Conservation (phyloP, 2,113 vertebrate species). For the Tachysurus fulvidraco region DNA sequence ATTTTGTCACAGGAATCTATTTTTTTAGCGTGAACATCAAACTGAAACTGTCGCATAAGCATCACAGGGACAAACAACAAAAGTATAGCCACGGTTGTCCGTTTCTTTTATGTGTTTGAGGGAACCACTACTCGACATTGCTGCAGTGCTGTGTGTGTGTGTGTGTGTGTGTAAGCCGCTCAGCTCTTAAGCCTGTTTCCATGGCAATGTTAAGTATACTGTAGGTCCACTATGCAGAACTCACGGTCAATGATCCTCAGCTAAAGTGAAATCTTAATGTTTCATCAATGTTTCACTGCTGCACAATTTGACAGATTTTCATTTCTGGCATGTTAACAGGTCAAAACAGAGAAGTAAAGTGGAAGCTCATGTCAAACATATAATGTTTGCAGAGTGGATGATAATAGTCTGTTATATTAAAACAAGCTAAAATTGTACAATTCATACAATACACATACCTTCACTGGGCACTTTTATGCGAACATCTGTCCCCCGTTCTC, state of each 20-base stretch:
- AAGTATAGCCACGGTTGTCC: slow-evolving; percentile 1
- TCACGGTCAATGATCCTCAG: slow-evolving; percentile 14
- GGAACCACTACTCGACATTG: slow-evolving; percentile 10
- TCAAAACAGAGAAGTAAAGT: background rate
- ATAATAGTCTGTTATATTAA: background rate
- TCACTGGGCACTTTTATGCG: background rate
- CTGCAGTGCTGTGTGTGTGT: slow-evolving; percentile 40
- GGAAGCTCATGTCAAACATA: background rate
- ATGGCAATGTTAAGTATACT: slow-evolving; percentile 55
- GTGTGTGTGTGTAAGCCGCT: slow-evolving; percentile 6
- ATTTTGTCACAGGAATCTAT: background rate
- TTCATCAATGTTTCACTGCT: slow-evolving; percentile 37
- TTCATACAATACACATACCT: background rate
- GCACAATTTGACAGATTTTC: background rate
- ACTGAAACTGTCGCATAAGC: background rate
- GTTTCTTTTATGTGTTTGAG: slow-evolving; percentile 4
- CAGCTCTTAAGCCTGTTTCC: slow-evolving; percentile 50
- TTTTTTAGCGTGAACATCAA: background rate
- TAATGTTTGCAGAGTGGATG: background rate
- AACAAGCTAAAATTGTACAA: background rate
- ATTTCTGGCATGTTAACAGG: background rate
- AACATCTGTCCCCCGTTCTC: background rate
- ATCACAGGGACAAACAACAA: background rate
- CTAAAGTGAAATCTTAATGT: slow-evolving; percentile 37
- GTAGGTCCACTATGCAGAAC: slow-evolving; percentile 42